phyloP scores from a whole-genome alignment of 2,113 vertebrate species.

The Pardalotus punctatus region DNA sequence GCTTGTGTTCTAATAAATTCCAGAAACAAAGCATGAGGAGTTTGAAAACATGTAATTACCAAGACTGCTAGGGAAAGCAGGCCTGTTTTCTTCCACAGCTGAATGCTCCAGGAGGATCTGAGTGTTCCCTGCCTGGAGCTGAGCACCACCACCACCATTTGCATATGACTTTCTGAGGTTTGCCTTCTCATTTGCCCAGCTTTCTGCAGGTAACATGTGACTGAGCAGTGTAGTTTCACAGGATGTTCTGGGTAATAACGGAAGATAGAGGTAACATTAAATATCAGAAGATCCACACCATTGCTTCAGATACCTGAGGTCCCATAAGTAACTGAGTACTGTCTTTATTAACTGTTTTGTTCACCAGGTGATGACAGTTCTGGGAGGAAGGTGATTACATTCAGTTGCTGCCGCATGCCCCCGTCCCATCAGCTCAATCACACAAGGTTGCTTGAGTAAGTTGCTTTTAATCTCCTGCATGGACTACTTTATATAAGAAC shows the following conservation, averaged over 20 bases:
- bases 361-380: conserved; percentile 81
- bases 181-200: background rate
- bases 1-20: background rate
- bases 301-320: background rate
- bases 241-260: background rate
- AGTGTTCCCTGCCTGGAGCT: background rate
- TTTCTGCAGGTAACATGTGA: background rate
- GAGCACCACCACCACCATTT: background rate
- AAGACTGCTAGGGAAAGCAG: background rate
- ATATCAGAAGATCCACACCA: background rate
- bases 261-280: background rate
- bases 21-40: background rate
- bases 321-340: background rate
- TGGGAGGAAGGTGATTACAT: conserved; percentile 82
- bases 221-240: background rate
- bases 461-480: background rate
- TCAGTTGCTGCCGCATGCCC: conserved; percentile 86
- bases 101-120: background rate
- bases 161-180: background rate
- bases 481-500: background rate
- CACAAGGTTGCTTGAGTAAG: conserved; percentile 82
- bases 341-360: background rate
- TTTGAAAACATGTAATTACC: background rate
- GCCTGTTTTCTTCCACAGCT: background rate
- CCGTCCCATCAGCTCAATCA: conserved; percentile 86